A percentile compares a stretch with the other conserved stretches of the same genome.
These are phyloP conservation scores for Xylocampa areola DNA, from an alignment of 2,888 invertebrate species.

Conservation along the genomic window DNA sequence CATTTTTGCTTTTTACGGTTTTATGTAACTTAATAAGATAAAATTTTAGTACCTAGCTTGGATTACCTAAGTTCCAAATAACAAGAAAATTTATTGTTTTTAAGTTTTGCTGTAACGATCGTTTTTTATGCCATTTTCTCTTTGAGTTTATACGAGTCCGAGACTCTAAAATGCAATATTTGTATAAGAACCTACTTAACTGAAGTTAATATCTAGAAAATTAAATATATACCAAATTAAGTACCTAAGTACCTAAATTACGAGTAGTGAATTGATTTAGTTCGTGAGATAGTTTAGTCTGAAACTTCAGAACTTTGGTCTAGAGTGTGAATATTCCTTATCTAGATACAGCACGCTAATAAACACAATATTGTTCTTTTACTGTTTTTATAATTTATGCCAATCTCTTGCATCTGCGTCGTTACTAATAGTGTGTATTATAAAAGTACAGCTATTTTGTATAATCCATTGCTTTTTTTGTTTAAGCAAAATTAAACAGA, in stretches of 20 bases:
- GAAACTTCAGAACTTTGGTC: constrained; percentile 26
- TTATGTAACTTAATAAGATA: too few species aligned
- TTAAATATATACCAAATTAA: constrained; percentile 25
- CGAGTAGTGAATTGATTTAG: constrained; percentile 39
- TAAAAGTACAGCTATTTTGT: constrained; percentile 42
- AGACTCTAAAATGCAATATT: background rate
- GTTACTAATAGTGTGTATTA: constrained; percentile 43
- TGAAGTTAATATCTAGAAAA: constrained; percentile 13
- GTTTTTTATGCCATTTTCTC: too few species aligned
- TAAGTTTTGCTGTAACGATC: too few species aligned
- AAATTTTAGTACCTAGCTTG: too few species aligned
- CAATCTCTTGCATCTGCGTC: constrained; percentile 51
- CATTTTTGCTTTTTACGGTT: constrained; percentile 43
- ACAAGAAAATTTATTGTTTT: too few species aligned
- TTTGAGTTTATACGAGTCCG: background rate
- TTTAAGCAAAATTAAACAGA: constrained; percentile 25
- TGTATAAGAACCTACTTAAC: background rate
- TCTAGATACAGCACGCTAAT: constrained; percentile 54
- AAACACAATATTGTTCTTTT: constrained; percentile 43
- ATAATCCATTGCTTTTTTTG: constrained; percentile 9
- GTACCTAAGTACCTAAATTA: constrained; percentile 14
- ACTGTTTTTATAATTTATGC: constrained; percentile 45
- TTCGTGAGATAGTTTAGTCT: constrained; percentile 60
- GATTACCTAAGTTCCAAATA: too few species aligned
- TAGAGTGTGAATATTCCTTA: constrained; percentile 40